Base-by-base conservation (phyloP, 2,797 vertebrate species). In the Trachurus trachurus region DNA sequence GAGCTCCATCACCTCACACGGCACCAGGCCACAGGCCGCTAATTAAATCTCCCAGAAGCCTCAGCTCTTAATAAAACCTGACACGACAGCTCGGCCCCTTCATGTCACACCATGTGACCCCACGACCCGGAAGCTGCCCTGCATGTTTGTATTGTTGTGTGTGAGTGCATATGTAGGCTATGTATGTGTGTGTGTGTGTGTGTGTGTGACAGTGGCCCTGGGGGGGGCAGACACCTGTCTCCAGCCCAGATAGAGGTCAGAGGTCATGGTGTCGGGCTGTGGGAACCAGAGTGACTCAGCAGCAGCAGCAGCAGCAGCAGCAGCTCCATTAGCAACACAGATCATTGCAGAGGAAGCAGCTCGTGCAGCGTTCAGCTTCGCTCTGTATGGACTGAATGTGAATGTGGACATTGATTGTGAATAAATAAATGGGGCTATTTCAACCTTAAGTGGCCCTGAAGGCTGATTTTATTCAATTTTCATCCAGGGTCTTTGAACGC, bases 141-240 rank as follows among this genome's bases (percentile, higher is more conserved):
- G 26, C 80, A 81, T 70, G 81, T 87, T 78, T 77, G 69, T 71
- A 71, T 72, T 72, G 56, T 49, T 81, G 77, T 22, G 11, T 62
- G 54, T 82, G 45, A 71, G 59, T 82, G 3, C 31, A 26, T n/a
- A n/a, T n/a, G n/a, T n/a, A n/a, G n/a, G n/a, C n/a, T n/a, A n/a
- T 74, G 64, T 81, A 4, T 68, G 65, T 57, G 54, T 52, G 76
- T 67, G 57, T 62, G 84, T 74, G 64, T 81, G 31, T 68, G 65
- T 57, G 54, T 52, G 76, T 67, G 57, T 62, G 84, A 77, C 85
- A 79, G 76, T 71, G 82, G 54, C 74, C 66, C n/a, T 52, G 84
- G 83, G 88, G 78, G 76, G 83, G 90, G 82, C 74, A 90, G 91
- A 90, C 93, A 94, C 93, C 92, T 93, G 93, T 94, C 90, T 91